A percentile compares a stretch with the other conserved stretches of the same genome.
These are phyloP conservation scores for Hydriomena furcata DNA, from an alignment of 2,888 invertebrate genomes.

Conservation along the genomic window DNA sequence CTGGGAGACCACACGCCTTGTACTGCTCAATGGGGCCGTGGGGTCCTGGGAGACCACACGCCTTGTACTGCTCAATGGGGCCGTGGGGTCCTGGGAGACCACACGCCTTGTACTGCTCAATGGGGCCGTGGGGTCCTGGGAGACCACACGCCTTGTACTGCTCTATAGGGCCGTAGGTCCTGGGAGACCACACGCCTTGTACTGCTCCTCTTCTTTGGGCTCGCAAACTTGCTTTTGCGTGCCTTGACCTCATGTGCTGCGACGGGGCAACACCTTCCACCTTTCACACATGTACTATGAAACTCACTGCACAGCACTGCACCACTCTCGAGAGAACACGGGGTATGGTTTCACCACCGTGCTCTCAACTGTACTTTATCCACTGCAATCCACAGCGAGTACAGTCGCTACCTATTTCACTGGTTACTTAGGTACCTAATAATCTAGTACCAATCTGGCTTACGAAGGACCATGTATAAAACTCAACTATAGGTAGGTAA, in stretches of 20 bases:
- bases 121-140: no score
- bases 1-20: background rate
- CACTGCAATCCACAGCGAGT: no score
- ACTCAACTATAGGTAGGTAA: no score
- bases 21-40: no score
- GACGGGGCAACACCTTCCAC: no score
- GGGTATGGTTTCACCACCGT: constrained; percentile 5
- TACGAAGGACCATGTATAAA: no score
- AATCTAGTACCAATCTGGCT: no score
- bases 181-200: background rate
- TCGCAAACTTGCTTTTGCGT: background rate
- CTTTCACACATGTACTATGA: background rate
- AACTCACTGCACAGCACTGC: background rate
- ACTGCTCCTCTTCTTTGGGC: background rate
- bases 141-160: background rate
- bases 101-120: background rate
- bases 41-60: background rate
- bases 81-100: background rate
- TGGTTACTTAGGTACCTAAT: no score
- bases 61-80: background rate
- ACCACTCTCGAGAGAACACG: background rate
- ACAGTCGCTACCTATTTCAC: no score
- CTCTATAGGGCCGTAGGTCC: background rate
- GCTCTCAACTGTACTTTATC: background rate
- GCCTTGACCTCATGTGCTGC: background rate